A percentile compares a stretch with the other conserved stretches of the same genome.
Conservation (phyloP, 2,888 invertebrate species). For the Ochlodes sylvanus region DNA sequence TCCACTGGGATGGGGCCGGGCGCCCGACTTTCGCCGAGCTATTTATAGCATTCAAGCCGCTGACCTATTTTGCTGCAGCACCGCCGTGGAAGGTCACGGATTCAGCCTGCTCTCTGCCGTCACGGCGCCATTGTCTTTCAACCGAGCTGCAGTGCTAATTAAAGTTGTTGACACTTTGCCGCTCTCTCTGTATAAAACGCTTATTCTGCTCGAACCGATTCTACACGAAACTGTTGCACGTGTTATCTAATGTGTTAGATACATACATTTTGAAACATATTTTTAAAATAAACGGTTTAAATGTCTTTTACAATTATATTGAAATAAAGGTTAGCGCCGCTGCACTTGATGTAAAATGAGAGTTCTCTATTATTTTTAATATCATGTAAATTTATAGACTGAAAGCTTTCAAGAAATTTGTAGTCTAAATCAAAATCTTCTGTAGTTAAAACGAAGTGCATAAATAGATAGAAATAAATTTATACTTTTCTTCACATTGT, state of each 20-base stretch:
- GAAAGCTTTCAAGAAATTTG: too few relatives aligned
- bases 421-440: too few relatives aligned
- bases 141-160: slow-evolving; percentile 82
- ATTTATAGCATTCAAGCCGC: slow-evolving; percentile 84
- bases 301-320: not conserved
- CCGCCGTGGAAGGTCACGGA: slow-evolving; percentile 83
- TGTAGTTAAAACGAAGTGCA: too few relatives aligned
- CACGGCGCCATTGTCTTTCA: slow-evolving; percentile 81
- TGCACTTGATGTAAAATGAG: not conserved
- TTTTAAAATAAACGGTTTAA: not conserved
- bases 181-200: slow-evolving; percentile 52
- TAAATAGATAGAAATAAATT: too few relatives aligned
- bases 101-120: slow-evolving; percentile 77
- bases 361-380: not conserved
- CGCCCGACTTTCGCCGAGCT: slow-evolving; percentile 83
- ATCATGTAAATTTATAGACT: too few relatives aligned
- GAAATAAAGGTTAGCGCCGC: not conserved
- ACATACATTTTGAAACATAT: not conserved
- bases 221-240: slow-evolving; percentile 39
- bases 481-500: too few relatives aligned
- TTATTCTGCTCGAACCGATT: slow-evolving; percentile 49
- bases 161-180: slow-evolving; percentile 80
- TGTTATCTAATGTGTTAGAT: slow-evolving; percentile 34
- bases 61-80: slow-evolving; percentile 84
- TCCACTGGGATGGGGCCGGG: slow-evolving; percentile 73